phyloP scores from a whole-genome alignment of 1,140 invertebrate genomes.

The Caenorhabditis brenneri region DNA sequence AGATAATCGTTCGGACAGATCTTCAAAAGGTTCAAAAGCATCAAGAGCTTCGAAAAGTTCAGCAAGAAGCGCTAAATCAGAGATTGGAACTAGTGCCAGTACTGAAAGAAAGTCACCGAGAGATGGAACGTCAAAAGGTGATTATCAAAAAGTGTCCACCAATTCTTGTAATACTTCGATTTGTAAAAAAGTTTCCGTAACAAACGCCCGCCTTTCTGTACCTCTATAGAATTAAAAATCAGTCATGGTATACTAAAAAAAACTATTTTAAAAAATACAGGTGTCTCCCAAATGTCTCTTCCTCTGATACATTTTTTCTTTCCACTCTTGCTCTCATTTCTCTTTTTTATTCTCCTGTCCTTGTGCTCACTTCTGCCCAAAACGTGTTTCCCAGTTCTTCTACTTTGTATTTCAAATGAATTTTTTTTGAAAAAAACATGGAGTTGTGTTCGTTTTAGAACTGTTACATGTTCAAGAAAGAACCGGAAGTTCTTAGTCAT shows the following conservation, averaged over 20 bases:
- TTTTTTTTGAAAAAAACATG: neutral
- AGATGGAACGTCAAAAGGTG: neutral
- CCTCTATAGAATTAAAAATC: no score
- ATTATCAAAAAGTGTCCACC: slow-evolving; percentile 21
- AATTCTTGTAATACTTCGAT: slow-evolving; percentile 27
- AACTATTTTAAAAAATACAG: neutral
- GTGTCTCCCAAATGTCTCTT: neutral
- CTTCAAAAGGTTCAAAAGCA: slow-evolving; percentile 47
- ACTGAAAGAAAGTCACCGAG: slow-evolving; percentile 20
- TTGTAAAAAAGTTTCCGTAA: slow-evolving; percentile 29
- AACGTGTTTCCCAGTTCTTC: neutral
- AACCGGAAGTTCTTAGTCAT: slow-evolving; percentile 17
- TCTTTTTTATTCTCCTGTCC: neutral
- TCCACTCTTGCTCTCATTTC: neutral
- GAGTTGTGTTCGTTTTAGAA: neutral
- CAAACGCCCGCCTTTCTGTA: slow-evolving; percentile 19
- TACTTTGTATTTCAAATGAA: neutral
- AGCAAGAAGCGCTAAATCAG: slow-evolving; percentile 33
- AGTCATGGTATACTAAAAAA: no score
- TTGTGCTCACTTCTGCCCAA: slow-evolving; percentile 1
- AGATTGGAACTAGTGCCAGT: slow-evolving; percentile 20
- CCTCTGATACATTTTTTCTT: neutral
- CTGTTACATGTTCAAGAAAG: neutral
- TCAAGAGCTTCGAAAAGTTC: slow-evolving; percentile 44
- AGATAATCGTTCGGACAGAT: slow-evolving; percentile 41